Conservation (phyloP, 1,140 invertebrate genomes). For the Gyrodactylus bullatarudis region DNA sequence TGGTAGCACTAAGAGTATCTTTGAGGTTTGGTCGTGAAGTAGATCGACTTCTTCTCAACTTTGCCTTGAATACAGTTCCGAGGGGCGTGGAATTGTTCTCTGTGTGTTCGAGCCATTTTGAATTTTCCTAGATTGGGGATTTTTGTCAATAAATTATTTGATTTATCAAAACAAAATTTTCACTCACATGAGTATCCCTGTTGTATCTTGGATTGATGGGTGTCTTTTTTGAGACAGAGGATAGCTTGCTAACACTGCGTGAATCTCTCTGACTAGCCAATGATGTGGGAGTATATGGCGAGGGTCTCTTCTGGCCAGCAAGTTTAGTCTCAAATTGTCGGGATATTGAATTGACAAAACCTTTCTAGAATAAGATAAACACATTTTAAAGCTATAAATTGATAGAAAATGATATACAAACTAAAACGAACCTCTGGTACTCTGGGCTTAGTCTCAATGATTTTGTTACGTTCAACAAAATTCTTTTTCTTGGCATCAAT, state of each 20-base stretch:
- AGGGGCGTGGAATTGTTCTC: background rate
- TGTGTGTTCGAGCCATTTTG: background rate
- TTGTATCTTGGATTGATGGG: background rate
- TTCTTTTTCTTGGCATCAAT: background rate
- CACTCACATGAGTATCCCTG: background rate
- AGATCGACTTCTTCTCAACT: background rate
- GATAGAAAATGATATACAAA: no score
- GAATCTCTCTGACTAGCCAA: background rate
- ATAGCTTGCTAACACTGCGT: background rate
- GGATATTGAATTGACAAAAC: background rate
- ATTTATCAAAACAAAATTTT: background rate
- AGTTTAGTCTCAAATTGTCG: background rate
- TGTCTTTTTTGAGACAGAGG: background rate
- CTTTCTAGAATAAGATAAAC: background rate
- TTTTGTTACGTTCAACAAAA: background rate
- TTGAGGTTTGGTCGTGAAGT: background rate
- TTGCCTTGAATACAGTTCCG: background rate
- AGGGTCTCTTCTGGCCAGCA: background rate
- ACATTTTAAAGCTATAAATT: no score
- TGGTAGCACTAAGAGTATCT: conserved; percentile 24
- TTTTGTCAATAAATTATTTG: background rate
- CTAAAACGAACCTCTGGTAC: no score
- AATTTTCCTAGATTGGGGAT: background rate
- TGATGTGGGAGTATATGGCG: background rate
- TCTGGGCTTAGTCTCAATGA: background rate